Conservation (phyloP, 2,888 invertebrate species). For the Himalopsyche japonica region DNA sequence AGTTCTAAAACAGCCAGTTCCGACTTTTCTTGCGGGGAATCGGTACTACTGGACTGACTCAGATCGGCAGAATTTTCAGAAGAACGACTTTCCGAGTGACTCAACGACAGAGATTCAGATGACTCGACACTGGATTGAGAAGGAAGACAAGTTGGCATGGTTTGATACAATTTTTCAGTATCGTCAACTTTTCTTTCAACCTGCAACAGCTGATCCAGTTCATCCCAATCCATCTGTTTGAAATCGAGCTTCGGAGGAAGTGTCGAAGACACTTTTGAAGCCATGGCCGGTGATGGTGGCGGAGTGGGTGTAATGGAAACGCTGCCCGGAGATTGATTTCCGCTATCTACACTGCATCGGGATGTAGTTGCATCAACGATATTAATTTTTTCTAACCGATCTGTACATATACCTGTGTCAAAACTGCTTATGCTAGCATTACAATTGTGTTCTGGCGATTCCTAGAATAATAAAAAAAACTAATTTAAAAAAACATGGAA, state of each 20-base stretch:
- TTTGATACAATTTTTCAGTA: constrained; percentile 68
- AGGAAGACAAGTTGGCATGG: constrained; percentile 68
- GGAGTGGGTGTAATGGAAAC: constrained; percentile 36
- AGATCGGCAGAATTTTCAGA: constrained; percentile 26
- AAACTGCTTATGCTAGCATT: constrained; percentile 26
- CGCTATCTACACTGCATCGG: constrained; percentile 35
- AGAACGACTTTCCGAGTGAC: constrained; percentile 31
- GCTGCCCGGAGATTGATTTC: constrained; percentile 35
- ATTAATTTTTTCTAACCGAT: constrained; percentile 28
- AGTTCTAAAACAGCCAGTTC: constrained; percentile 16
- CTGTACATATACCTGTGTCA: constrained; percentile 37
- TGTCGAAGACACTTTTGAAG: constrained; percentile 50
- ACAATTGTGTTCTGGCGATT: constrained; percentile 23
- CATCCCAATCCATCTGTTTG: constrained; percentile 70
- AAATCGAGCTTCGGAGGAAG: constrained; percentile 70
- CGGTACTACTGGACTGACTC: constrained; percentile 29
- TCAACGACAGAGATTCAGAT: constrained; percentile 33
- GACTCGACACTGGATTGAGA: constrained; percentile 53
- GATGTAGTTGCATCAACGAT: constrained; percentile 13
- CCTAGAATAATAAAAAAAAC: constrained; percentile 8
- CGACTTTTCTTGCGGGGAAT: constrained; percentile 28
- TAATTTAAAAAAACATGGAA: background rate
- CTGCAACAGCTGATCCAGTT: constrained; percentile 70
- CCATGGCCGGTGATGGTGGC: constrained; percentile 43
- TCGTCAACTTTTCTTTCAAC: constrained; percentile 68